Conservation (phyloP, 2,113 vertebrate genomes). For the Pachypanchax playfairii region DNA sequence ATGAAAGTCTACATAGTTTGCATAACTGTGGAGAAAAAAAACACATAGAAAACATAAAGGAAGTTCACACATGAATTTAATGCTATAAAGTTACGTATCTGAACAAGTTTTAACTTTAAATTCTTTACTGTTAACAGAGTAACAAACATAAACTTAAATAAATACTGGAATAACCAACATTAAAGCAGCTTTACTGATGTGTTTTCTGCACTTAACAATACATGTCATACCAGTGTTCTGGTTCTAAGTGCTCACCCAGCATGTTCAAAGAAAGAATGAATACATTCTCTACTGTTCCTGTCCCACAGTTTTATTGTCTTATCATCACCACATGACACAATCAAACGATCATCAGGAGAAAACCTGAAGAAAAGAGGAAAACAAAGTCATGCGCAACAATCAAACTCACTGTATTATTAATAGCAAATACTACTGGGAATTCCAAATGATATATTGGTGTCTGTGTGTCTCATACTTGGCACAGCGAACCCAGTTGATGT, state of each 20-base stretch:
- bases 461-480: conserved; percentile 83
- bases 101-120: background rate
- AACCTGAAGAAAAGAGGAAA: conserved; percentile 79
- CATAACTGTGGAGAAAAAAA: conserved; percentile 79
- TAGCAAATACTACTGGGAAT: background rate
- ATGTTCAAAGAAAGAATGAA: conserved; percentile 94
- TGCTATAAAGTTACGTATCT: background rate
- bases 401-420: too few relatives aligned
- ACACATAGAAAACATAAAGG: background rate
- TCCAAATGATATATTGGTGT: background rate
- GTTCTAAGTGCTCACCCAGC: conserved; percentile 83
- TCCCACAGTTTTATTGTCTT: conserved; percentile 97
- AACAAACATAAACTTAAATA: background rate
- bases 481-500: conserved; percentile 99
- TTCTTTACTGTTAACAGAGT: background rate
- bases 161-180: background rate
- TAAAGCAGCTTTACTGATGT: background rate
- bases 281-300: conserved; percentile 91
- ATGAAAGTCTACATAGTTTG: conserved; percentile 91
- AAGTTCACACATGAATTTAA: background rate
- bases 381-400: too few relatives aligned
- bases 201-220: background rate
- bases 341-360: conserved; percentile 92
- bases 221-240: background rate
- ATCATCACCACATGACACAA: conserved; percentile 94